Base-by-base conservation (phyloP, 2,113 vertebrate genomes). In the Spermophilus dauricus region DNA sequence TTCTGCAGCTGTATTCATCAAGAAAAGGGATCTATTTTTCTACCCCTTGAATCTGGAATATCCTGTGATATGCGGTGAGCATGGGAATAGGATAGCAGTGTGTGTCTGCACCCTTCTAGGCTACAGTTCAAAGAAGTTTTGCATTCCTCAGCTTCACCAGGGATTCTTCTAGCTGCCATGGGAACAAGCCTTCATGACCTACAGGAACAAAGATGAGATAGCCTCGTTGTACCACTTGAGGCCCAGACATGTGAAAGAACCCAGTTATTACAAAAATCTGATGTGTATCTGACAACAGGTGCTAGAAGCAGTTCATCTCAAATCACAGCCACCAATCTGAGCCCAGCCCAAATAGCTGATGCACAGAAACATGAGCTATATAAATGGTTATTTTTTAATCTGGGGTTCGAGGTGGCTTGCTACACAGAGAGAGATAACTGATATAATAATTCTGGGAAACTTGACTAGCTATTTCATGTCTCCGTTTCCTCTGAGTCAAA, bases 401-500 rank as follows among this genome's bases (percentile, higher is more conserved):
- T 45, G 69, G 37, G 83, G 20, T 81, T 88, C 37, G 53, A 22
- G 3, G 13, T 83, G 14, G 5, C 45, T 73, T 67, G 5, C 61
- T 65, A 65, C n/a, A 72, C 13, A 65, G 22, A 16, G 84, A 67
- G 83, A 63, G 24, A n/a, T 61, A 61, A 58, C 34, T 67, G 26
- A 94, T 32, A 32, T 13, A 78, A 48, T 20, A 24, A 69, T 45
- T 58, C 63, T 63, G 24, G 76, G 86, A 75, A 73, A 88, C 26
- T 78, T 80, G 83, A 22, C 39, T 11, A 53, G 39, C 0, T 34
- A 32, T 34, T 86, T 89, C 58, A 7, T 45, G 17, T 11, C n/a
- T 97, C 67, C 22, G 30, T 70, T 88, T 96, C 56, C 39, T 37
- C 16, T 91, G 30, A 13, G 10, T 89, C 58, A 85, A 75, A 88